Evolutionary conservation across 1,140 invertebrate species (phyloP).

Genomic region (Mylabris phalerata): DNA sequence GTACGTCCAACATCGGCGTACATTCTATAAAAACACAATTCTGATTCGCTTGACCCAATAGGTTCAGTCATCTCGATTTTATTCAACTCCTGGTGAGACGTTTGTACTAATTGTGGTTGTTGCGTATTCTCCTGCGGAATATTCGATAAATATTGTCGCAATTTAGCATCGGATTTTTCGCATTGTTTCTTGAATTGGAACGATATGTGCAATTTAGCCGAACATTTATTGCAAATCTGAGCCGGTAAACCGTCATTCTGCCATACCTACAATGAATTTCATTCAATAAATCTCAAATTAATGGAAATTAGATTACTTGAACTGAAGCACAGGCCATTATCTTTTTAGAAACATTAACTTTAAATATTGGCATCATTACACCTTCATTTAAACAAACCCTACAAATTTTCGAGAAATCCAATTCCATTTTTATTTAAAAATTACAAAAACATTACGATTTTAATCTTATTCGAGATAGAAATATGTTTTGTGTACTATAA

Average conservation of each 20-base stretch:
- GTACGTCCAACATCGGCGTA: constrained; percentile 21
- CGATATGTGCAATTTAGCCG: constrained; percentile 42
- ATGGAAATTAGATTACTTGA: constrained; percentile 30
- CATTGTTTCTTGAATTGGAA: constrained; percentile 44
- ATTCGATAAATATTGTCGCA: constrained; percentile 34
- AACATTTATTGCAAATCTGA: constrained; percentile 44
- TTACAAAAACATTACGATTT: background rate
- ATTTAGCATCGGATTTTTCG: constrained; percentile 41
- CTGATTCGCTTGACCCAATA: constrained; percentile 7
- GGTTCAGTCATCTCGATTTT: constrained; percentile 10
- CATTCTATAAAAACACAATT: constrained; percentile 31
- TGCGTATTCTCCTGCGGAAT: constrained; percentile 19
- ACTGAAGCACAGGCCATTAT: constrained; percentile 43
- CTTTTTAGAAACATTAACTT: constrained; percentile 43
- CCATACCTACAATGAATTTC: constrained; percentile 38
- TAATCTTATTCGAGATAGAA: background rate
- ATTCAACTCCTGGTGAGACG: constrained; percentile 17
- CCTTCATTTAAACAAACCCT: constrained; percentile 40
- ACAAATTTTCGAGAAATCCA: constrained; percentile 41
- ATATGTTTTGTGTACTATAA: background rate
- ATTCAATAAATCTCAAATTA: background rate
- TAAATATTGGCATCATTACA: constrained; percentile 41
- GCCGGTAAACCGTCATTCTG: constrained; percentile 43
- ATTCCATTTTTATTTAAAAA: constrained; percentile 17
- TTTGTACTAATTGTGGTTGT: constrained; percentile 12